Evolutionary conservation across 2,113 vertebrate species (phyloP).

Genomic region (Drymodes brunneopygia): DNA sequence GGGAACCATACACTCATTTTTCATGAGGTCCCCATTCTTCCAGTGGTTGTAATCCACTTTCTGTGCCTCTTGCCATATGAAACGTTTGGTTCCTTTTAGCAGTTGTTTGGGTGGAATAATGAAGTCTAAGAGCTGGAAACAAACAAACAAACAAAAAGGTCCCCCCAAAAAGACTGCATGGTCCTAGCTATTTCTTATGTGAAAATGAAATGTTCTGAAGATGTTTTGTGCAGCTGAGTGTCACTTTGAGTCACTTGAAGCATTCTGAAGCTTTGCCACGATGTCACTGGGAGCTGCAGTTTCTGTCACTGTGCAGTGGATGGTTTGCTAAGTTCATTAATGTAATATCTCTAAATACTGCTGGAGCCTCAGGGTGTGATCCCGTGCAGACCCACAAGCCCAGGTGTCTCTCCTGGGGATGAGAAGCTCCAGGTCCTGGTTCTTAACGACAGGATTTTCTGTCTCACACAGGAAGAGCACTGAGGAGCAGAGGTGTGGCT

Average conservation of each 20-base stretch:
- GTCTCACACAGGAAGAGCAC: accelerated
- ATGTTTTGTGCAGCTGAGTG: neutral
- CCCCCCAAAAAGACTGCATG: neutral
- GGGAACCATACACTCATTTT: conserved; percentile 5
- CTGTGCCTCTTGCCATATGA: neutral
- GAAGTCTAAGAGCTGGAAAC: neutral
- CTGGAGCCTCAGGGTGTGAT: neutral
- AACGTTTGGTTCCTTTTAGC: neutral
- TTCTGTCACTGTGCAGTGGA: neutral
- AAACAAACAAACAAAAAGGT: neutral
- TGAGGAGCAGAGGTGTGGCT: neutral
- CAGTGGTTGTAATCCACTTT: neutral
- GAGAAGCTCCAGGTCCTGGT: neutral
- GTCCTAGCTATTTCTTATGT: neutral
- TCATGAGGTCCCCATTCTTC: neutral
- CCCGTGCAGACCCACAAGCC: neutral
- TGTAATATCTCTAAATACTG: neutral
- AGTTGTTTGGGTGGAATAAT: neutral
- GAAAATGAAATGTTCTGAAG: neutral
- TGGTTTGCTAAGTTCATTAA: neutral
- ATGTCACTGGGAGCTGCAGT: neutral
- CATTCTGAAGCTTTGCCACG: neutral
- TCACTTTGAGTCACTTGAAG: neutral
- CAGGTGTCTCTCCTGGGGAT: neutral
- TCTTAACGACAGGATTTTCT: neutral